Base-by-base conservation (phyloP, 2,797 vertebrate species). In the Schizopygopsis malacanthus region DNA sequence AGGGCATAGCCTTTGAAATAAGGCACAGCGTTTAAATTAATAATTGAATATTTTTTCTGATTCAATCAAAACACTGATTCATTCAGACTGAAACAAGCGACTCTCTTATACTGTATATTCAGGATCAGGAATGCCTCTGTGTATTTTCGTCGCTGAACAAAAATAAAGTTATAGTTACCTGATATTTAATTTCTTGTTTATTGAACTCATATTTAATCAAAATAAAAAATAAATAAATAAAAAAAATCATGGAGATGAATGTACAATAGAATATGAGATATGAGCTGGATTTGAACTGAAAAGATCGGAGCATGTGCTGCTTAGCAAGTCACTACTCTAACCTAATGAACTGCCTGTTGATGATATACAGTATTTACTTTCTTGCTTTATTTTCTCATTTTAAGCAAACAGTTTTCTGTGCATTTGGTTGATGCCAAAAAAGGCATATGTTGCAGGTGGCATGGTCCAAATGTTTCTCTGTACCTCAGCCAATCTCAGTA, bases 341-440 rank as follows among this genome's bases (percentile, higher is more conserved):
- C 56, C 22, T 59, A 59, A 39, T 54, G 8, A 81, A 69, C n/a
- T 12, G 33, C 18, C 7, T 11, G 22, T 54, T 41, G 37, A 54
- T 25, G 20, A 16, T 20, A n/a, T 52, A 45, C 15, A 56, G 50
- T 18, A 81, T 52, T 41, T 72, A 37, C 18, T 45, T 72, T 43
- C 69, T 61, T 82, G 63, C 67, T 83, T 89, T 86, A 86, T 72
- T 81, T 86, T 52, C 33, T 73, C 83, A 84, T 56, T 39, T 69
- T 15, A 59, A 61, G 16, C 41, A 71, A 59, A 81, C 50, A 77
- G 56, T 0, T 81, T 67, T 87, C 81, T 50, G 45, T 6, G 11
- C 25, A 52, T 33, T 72, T 79, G 63, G 82, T 82, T 85, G 80
- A 83, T 78, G 69, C 87, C 41, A 63, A 86, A 83, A 86, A 59